Evolutionary conservation across 2,113 vertebrate species (phyloP), one percentile per base, ranked within the genome.

Genomic region (Gymnarchus niloticus): DNA sequence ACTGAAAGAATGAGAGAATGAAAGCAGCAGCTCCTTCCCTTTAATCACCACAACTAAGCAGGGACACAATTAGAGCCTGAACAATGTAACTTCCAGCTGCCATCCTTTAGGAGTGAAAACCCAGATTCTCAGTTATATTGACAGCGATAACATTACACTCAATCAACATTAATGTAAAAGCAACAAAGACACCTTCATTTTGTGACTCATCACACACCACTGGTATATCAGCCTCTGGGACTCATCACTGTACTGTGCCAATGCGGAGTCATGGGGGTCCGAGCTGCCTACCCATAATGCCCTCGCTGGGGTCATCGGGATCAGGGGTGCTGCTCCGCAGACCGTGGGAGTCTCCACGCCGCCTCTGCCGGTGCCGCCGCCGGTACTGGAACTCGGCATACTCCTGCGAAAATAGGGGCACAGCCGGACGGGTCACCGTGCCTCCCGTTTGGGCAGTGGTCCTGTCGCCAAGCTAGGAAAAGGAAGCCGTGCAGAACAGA

Each of bases 371-470:
- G 91, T 98, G 97, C 90, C 97, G 94, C 73, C 97, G 96, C 81
- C 97, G 95, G 94, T 98, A 97, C 96, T 99, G 97, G 93, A 98
- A 97, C 94, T 98, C 97, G 92, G 96, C 96, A 94, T 97, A 98
- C 94, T 97, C 96, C 97, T 98, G 95, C 92, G 94, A 33, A 28
- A 7, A 10, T 9, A 92, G 94, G 93, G 28, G 95, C 93, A 93
- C 92, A 94, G 90, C 0, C 2, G 12, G 73, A 6, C 8, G 83
- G 56, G 85, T 81, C 81, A 56, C 23, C 56, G 21, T 44, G 48
- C 37, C 49, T 51, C 33, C 17, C 48, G 17, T 23, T 23, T 19
- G 65, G 33, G 65, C 52, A 2, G 49, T 37, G 6, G 83, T 48
- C 28, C 6, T 3, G 21, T 28, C 9, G 3, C 46, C 3, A 12